A percentile compares a stretch with the other conserved stretches of the same genome.
Evolutionary conservation across 2,888 invertebrate genomes (phyloP).

Genomic region (Dromius quadrimaculatus): DNA sequence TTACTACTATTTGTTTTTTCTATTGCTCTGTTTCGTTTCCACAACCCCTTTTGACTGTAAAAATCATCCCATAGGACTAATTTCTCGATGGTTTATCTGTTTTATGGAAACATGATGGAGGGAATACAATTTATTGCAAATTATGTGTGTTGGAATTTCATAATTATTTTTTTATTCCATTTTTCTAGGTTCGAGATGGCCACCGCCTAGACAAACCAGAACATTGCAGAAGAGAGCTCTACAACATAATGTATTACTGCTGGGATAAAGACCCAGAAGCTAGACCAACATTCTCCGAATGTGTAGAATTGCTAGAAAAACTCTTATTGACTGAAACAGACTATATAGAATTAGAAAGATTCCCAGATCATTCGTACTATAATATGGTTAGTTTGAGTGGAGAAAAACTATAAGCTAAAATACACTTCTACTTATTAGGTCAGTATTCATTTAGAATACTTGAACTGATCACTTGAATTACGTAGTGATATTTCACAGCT

Average conservation of each 20-base stretch:
- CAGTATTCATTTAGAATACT: too few species aligned
- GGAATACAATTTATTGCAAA: too few species aligned
- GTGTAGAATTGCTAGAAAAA: slow-evolving; percentile 84
- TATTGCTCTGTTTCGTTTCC: too few species aligned
- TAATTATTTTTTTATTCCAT: slow-evolving; percentile 20
- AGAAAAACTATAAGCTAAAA: slow-evolving; percentile 74
- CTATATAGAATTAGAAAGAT: slow-evolving; percentile 91
- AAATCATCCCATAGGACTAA: too few species aligned
- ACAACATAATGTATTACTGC: slow-evolving; percentile 96
- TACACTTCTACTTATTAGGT: too few species aligned
- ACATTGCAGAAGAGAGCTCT: slow-evolving; percentile 91
- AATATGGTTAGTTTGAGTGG: slow-evolving; percentile 88
- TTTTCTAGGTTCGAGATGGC: slow-evolving; percentile 84
- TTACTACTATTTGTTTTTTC: too few species aligned
- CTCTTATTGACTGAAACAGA: slow-evolving; percentile 91
- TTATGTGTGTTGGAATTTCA: too few species aligned
- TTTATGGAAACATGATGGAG: too few species aligned
- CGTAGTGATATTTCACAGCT: too few species aligned
- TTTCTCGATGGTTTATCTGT: too few species aligned
- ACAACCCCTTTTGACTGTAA: too few species aligned
- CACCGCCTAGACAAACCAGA: slow-evolving; percentile 92
- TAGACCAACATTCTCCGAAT: slow-evolving; percentile 86
- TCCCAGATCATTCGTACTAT: slow-evolving; percentile 93
- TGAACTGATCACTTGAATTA: slow-evolving; percentile 9
- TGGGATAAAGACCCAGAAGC: slow-evolving; percentile 90